A percentile compares a stretch with the other conserved stretches of the same genome.
phyloP scores from a whole-genome alignment of 2,888 invertebrate species.

The Drosophila setosimentum region DNA sequence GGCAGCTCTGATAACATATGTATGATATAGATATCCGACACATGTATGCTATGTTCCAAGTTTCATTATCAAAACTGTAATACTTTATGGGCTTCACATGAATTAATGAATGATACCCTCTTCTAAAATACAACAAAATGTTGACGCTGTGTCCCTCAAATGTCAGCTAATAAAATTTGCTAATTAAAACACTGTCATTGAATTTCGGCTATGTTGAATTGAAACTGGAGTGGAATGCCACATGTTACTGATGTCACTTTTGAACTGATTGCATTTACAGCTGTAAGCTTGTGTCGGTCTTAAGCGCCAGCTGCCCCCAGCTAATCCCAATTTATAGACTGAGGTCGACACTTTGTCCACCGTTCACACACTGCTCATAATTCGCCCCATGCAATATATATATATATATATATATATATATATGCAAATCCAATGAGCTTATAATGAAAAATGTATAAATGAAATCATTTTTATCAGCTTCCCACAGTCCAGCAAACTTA shows the following conservation, averaged over 20 bases:
- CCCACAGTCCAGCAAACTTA: neutral
- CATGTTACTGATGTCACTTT: too few species aligned
- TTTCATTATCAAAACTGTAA: neutral
- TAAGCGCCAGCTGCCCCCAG: neutral
- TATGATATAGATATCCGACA: neutral
- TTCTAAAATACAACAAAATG: neutral
- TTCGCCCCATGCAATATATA: neutral
- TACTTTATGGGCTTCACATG: neutral
- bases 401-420: neutral
- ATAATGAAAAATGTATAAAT: neutral
- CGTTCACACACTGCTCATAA: neutral
- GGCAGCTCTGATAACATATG: neutral
- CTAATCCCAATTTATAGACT: constrained; percentile 31
- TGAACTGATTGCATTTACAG: neutral
- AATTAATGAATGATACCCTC: neutral
- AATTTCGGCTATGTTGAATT: neutral
- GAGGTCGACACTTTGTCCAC: neutral
- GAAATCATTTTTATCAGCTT: constrained; percentile 6
- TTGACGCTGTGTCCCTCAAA: neutral
- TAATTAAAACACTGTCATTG: neutral
- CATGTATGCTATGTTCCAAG: neutral
- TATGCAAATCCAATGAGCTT: neutral
- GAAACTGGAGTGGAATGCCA: neutral
- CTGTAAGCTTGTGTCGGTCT: neutral
- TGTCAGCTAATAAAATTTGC: neutral